Evolutionary conservation across 2,888 invertebrate genomes (phyloP), one percentile per base, ranked within the genome.

Genomic region (Lampropteryx suffumata): DNA sequence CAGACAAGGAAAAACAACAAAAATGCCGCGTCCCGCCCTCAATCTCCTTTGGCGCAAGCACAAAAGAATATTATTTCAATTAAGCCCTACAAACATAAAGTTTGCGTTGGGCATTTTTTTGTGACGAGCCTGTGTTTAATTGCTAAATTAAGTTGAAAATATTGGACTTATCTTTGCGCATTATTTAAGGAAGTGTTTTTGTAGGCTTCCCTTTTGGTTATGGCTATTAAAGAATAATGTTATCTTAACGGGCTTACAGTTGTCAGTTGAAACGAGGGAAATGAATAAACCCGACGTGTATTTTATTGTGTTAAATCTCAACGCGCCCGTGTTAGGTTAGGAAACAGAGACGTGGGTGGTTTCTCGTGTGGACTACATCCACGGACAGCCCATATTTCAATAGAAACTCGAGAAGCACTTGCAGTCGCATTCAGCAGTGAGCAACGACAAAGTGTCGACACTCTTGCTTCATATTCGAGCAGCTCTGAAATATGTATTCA

Each of bases 31-130:
- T 73, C 69, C 78, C 77, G 64, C 69, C 76, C 78, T 74, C 79
- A 77, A 83, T 83, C 82, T 82, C 76, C 76, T 79, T 76, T 79
- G 72, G 76, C 73, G 71, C 67, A 69, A 62, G 72, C 71, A 82
- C 82, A 82, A 80, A 82, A 79, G 77, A 82, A 83, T 84, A 82
- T 84, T 82, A 83, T 84, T 83, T 83, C 82, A 84, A 85, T 84
- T 84, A 82, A 77, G 75, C 73, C 61, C 67, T 59, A 67, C 65
- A 70, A 66, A 69, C 68, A 67, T 61, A 73, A 71, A 71, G 67
- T 69, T 65, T 61, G 61, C 66, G 59, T 62, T 47, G 59, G 59
- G 52, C 67, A 65, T 68, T 69, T 71, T 67, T 57, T 64, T 64
- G 65, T 69, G 62, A 65, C 61, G 60, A 59, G 59, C 48, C 64